Conservation (phyloP, 2,113 vertebrate species). For the Gracilinanus agilis region DNA sequence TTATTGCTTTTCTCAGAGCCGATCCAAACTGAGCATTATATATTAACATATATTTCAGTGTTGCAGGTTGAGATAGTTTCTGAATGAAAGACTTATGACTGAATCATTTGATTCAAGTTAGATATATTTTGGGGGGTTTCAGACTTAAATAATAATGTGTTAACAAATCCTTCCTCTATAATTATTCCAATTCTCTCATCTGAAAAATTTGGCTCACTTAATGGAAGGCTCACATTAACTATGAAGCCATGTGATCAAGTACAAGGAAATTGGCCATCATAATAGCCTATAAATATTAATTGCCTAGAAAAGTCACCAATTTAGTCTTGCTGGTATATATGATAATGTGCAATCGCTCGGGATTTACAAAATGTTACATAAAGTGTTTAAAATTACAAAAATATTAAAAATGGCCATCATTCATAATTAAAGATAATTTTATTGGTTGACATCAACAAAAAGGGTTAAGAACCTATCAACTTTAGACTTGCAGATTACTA, state of each 20-base stretch:
- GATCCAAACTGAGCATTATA: no score
- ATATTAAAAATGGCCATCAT: constrained; percentile 12
- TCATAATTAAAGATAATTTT: constrained; percentile 19
- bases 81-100: no score
- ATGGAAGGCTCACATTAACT: background rate
- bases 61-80: no score
- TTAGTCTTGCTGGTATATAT: background rate
- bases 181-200: no score
- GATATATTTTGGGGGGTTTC: no score
- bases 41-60: no score
- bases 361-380: constrained; percentile 18
- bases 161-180: no score
- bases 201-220: constrained; percentile 14
- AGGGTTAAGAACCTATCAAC: background rate
- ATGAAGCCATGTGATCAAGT: background rate
- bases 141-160: no score
- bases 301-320: background rate
- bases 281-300: background rate
- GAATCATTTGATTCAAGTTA: no score
- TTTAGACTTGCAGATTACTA: background rate
- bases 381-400: background rate
- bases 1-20: no score
- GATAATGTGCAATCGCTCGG: constrained; percentile 2
- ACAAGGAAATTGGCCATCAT: background rate
- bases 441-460: background rate